Evolutionary conservation across 2,113 vertebrate genomes (phyloP), one percentile per base, ranked within the genome.

Genomic region (Charadrius vociferus): DNA sequence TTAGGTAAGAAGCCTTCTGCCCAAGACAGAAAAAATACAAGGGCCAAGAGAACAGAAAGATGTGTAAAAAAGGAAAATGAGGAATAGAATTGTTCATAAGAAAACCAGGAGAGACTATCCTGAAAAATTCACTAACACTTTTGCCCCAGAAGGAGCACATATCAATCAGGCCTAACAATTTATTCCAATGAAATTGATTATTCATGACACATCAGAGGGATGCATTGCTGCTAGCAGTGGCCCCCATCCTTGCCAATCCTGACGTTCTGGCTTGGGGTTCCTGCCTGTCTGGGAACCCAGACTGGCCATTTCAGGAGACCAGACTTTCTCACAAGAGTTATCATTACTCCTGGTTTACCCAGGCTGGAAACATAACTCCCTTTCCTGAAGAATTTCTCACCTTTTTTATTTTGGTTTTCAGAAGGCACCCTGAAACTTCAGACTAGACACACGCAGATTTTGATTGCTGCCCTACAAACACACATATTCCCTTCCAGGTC

Each of bases 1-100:
- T n/a, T 45, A 71, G 34, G 45, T 41, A 90, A 81, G 43, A 92
- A 79, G 29, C 19, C 39, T 80, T 70, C 74, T n/a, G 24, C 68
- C 59, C 71, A 90, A 65, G 56, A 61, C 3, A 68, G 37, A 36
- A 70, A 91, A 77, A 45, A 55, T 19, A 14, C 4, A 36, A 81
- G 7, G 34, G 14, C 43, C 43, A 74, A 47, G 32, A 72, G 52
- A 96, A 50, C 2, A 27, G 50, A 70, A 82, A 70, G 29, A 47
- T 30, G 9, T 19, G n/a, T 22, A 80, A 41, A 59, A 86, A 8
- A 65, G 9, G 6, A 75, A 72, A 79, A 85, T 3, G 5, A 88
- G 39, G 4, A 77, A 80, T 0, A 74, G 18, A 81, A 59, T 0
- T 49, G 26, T 34, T 68, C 0, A 0, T 16, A 56, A 66, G 49